phyloP scores from a whole-genome alignment of 2,888 invertebrate genomes.

The Eilema caniola region DNA sequence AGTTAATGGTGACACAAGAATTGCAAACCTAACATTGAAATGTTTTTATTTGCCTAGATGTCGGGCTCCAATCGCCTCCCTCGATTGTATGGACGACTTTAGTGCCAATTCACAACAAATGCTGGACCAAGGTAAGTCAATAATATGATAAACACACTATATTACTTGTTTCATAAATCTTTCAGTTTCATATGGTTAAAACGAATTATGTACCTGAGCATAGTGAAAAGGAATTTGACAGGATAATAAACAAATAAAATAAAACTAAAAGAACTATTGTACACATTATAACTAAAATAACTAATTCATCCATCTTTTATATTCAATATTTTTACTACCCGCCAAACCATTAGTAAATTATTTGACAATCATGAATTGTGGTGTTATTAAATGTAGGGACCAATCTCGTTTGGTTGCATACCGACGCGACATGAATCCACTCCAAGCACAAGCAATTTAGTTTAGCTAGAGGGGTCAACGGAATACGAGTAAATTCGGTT shows the following conservation, averaged over 20 bases:
- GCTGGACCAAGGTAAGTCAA: constrained; percentile 80
- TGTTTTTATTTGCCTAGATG: constrained; percentile 86
- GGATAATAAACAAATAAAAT: no score
- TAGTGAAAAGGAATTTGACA: not conserved
- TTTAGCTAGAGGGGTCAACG: no score
- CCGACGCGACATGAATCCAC: no score
- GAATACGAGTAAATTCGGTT: no score
- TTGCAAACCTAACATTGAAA: constrained; percentile 27
- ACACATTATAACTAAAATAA: no score
- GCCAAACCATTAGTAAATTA: not conserved
- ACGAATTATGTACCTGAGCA: not conserved
- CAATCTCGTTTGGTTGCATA: no score
- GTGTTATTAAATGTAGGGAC: not conserved
- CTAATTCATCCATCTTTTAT: no score
- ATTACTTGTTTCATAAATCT: not conserved
- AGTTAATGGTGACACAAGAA: not conserved
- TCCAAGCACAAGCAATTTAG: no score
- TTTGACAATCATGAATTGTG: not conserved
- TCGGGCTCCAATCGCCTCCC: constrained; percentile 96
- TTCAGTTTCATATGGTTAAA: no score
- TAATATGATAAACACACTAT: not conserved
- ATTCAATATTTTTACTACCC: not conserved
- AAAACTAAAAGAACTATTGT: no score
- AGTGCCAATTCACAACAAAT: constrained; percentile 88
- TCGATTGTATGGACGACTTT: constrained; percentile 98